These are phyloP conservation scores for Mirounga angustirostris DNA, from an alignment of 2,113 vertebrate genomes.

Conservation along the genomic window DNA sequence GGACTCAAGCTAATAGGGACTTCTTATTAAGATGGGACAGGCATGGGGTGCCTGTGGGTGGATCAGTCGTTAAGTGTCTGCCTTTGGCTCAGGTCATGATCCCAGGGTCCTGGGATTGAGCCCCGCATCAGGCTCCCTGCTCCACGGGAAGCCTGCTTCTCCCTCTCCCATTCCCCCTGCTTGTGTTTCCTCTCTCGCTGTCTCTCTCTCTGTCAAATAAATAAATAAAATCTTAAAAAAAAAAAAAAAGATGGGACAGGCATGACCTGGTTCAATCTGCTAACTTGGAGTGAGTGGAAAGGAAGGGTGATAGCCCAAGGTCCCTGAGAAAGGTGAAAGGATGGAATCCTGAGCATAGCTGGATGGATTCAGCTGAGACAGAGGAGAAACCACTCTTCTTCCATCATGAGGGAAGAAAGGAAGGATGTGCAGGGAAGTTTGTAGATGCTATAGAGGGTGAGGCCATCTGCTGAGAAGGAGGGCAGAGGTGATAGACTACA, in stretches of 20 bases:
- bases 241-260: background rate
- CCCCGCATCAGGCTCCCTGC: too few species aligned
- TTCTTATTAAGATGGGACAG: background rate
- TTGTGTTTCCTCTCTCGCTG: too few species aligned
- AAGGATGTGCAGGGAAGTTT: background rate
- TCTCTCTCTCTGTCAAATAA: too few species aligned
- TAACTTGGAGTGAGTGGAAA: background rate
- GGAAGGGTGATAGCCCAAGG: background rate
- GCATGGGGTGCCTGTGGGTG: too few species aligned
- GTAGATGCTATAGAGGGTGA: background rate
- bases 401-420: background rate
- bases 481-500: background rate
- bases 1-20: background rate
- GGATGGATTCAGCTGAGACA: background rate
- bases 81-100: too few species aligned
- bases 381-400: background rate
- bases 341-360: background rate
- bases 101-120: too few species aligned
- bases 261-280: background rate
- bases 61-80: too few species aligned
- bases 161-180: too few species aligned
- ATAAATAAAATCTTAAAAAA: too few species aligned
- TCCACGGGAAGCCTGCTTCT: too few species aligned
- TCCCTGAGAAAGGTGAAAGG: background rate
- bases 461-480: background rate